Evolutionary conservation across 2,888 invertebrate genomes (phyloP), one percentile per base, ranked within the genome.

Genomic region (Gerosis bhagava): DNA sequence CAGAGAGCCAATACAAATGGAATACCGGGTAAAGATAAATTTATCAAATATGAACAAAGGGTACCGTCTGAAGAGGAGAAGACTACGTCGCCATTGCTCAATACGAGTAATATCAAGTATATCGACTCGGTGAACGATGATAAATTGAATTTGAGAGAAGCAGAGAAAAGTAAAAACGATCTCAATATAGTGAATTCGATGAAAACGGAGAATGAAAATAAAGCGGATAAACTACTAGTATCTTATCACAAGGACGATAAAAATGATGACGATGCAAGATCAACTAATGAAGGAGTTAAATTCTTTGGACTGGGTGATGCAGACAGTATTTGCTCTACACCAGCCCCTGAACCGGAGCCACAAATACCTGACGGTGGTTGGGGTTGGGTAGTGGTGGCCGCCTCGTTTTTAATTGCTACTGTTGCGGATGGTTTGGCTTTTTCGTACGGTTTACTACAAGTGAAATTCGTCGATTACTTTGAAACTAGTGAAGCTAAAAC

Each of bases 341-440:
- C 77, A 36, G 54, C 79, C 19, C 56, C 62, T 54, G 72, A 83
- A 49, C 58, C 83, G 77, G 83, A 82, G 28, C 91, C 92, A 0
- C 91, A 91, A 54, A 92, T 94, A 46, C 96, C 95, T 0, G 96
- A 96, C 65, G 96, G 96, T n/a, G 96, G 96, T 17, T 96, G 95
- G 94, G 96, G 96, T 17, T 97, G 97, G 97, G 92, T 96, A 52
- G 95, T 98, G 0, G 97, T 98, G 0, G 87, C 94, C 10, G 93
- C 97, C 2, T 96, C 97, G 0, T 92, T 98, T 59, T 82, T 96
- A 22, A 93, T 97, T 12, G 97, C 97, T 32, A 92, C 97, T 65
- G 94, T 98, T 24, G 96, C 97, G 35, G 98, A 98, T 75, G 98
- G 98, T 0, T 92, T 97, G 28, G 96, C 96, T 25, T 97, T 98